phyloP scores from a whole-genome alignment of 2,888 invertebrate species.

The Pachydiplax longipennis region DNA sequence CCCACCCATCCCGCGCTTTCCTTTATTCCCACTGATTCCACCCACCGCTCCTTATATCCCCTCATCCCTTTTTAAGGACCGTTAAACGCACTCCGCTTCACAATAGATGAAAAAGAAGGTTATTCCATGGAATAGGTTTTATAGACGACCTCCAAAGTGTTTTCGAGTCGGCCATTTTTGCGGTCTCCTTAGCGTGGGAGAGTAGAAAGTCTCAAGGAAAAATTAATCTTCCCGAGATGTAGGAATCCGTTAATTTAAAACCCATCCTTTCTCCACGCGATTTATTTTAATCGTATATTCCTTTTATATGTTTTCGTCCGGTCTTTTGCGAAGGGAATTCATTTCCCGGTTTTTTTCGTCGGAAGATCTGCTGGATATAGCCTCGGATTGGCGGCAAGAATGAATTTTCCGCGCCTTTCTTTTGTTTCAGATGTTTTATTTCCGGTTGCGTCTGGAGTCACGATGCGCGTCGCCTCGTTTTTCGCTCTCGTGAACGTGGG shows the following conservation, averaged over 20 bases:
- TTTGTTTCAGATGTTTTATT: not conserved
- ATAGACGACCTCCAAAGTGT: not conserved
- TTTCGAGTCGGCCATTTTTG: not conserved
- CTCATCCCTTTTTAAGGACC: not conserved
- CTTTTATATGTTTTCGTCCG: not conserved
- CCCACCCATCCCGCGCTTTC: not conserved
- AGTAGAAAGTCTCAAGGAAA: not conserved
- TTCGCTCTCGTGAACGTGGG: not conserved
- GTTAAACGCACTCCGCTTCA: slow-evolving; percentile 13
- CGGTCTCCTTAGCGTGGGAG: not conserved
- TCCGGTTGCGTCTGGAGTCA: not conserved
- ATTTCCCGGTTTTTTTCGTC: not conserved
- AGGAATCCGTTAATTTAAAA: no score
- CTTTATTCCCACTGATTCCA: not conserved
- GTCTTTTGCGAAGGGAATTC: not conserved
- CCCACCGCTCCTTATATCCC: not conserved
- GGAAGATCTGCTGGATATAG: not conserved
- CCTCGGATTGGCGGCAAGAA: not conserved
- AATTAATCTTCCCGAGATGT: not conserved
- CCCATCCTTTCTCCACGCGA: no score
- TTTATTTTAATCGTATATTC: not conserved
- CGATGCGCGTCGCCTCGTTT: not conserved
- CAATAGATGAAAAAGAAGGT: not conserved
- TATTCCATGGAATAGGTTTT: not conserved
- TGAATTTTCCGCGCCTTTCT: not conserved